phyloP scores from a whole-genome alignment of 2,888 invertebrate genomes.

The Drosophila hamatofila region DNA sequence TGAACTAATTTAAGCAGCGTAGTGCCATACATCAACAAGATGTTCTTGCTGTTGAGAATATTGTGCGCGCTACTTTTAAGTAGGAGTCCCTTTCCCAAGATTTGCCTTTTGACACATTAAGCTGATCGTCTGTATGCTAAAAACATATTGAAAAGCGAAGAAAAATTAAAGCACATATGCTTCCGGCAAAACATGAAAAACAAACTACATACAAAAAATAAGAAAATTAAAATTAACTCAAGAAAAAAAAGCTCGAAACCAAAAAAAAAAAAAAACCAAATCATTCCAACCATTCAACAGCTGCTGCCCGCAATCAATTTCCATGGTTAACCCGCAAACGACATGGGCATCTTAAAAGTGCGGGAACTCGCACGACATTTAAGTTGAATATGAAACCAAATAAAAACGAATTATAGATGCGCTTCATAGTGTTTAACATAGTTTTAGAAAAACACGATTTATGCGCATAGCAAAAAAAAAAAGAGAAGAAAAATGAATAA shows the following conservation, averaged over 20 bases:
- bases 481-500: neutral
- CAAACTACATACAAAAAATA: constrained; percentile 13
- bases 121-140: constrained; percentile 68
- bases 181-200: constrained; percentile 67
- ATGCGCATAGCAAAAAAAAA: neutral
- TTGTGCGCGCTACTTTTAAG: constrained; percentile 12
- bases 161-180: constrained; percentile 63
- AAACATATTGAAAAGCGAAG: constrained; percentile 54
- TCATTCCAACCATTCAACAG: constrained; percentile 48
- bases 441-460: constrained; percentile 46
- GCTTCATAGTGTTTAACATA: constrained; percentile 4
- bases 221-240: constrained; percentile 5
- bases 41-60: constrained; percentile 26
- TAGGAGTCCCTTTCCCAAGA: constrained; percentile 7
- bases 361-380: constrained; percentile 53
- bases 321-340: constrained; percentile 73
- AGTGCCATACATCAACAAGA: constrained; percentile 66
- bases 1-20: constrained; percentile 74
- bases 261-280: constrained; percentile 7
- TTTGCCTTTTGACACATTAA: constrained; percentile 48
- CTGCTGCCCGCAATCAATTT: constrained; percentile 78
- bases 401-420: neutral
- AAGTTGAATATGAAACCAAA: constrained; percentile 47
- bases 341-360: constrained; percentile 29
- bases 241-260: neutral